Conservation (phyloP, 2,888 invertebrate genomes). For the Tillus elongatus region DNA sequence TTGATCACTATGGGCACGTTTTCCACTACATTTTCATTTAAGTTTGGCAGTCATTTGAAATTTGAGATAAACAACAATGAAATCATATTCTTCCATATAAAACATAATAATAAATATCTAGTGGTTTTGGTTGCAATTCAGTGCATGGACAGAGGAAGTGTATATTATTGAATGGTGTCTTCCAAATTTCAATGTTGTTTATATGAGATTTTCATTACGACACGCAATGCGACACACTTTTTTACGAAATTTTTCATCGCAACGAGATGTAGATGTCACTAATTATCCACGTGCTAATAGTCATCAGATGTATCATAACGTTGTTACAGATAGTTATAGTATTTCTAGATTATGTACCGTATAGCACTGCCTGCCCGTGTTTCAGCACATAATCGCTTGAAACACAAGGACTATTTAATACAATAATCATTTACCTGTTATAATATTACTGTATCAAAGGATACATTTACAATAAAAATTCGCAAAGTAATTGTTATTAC, state of each 20-base stretch:
- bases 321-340: constrained; percentile 26
- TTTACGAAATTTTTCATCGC: no score
- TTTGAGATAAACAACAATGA: constrained; percentile 25
- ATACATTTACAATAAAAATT: constrained; percentile 45
- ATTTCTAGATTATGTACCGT: constrained; percentile 35
- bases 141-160: no score
- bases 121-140: no score
- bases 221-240: no score
- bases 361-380: constrained; percentile 44
- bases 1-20: constrained; percentile 27
- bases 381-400: constrained; percentile 44
- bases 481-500: constrained; percentile 43
- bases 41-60: constrained; percentile 14
- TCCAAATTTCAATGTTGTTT: constrained; percentile 33
- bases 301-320: constrained; percentile 28
- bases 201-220: no score
- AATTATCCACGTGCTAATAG: no score
- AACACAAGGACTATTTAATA: constrained; percentile 44
- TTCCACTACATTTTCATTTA: constrained; percentile 15
- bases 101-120: no score
- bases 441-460: constrained; percentile 43
- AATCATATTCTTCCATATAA: constrained; percentile 22
- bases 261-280: no score
- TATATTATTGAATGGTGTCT: constrained; percentile 34
- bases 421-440: constrained; percentile 43